phyloP scores from a whole-genome alignment of 2,888 invertebrate genomes.

The Operophtera brumata region DNA sequence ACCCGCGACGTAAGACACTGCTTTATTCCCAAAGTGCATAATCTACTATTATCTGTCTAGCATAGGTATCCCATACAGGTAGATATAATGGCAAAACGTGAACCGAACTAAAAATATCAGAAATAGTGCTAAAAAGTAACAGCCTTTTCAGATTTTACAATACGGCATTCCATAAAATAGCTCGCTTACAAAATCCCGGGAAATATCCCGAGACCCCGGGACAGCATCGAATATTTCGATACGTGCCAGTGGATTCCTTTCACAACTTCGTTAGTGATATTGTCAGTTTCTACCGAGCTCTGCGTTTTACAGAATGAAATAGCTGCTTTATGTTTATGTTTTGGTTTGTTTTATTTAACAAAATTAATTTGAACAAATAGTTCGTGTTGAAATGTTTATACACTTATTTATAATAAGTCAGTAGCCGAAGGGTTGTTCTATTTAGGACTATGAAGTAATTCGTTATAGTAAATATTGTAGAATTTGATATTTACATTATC shows the following conservation, averaged over 20 bases:
- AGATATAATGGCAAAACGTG: too few species aligned
- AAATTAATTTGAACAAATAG: neutral
- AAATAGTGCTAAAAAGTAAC: constrained; percentile 3
- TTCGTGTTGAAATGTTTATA: constrained; percentile 1
- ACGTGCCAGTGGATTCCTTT: constrained; percentile 21
- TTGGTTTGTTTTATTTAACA: neutral
- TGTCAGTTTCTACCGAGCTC: constrained; percentile 23
- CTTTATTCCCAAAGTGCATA: too few species aligned
- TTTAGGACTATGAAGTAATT: too few species aligned
- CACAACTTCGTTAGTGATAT: constrained; percentile 30
- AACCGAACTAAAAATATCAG: too few species aligned
- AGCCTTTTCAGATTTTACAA: constrained; percentile 3
- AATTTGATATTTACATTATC: too few species aligned
- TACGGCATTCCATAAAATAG: constrained; percentile 1
- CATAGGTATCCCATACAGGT: too few species aligned
- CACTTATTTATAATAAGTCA: neutral
- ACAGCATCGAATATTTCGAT: constrained; percentile 23
- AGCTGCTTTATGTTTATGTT: constrained; percentile 19
- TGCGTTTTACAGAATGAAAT: constrained; percentile 26
- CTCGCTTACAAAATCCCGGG: constrained; percentile 5
- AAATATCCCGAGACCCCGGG: constrained; percentile 7
- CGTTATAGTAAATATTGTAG: too few species aligned
- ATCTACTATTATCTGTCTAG: too few species aligned
- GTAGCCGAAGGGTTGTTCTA: neutral
- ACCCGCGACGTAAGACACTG: too few species aligned